Evolutionary conservation across 2,888 invertebrate species (phyloP), one percentile per base, ranked within the genome.

Genomic region (Girardia tigrina): DNA sequence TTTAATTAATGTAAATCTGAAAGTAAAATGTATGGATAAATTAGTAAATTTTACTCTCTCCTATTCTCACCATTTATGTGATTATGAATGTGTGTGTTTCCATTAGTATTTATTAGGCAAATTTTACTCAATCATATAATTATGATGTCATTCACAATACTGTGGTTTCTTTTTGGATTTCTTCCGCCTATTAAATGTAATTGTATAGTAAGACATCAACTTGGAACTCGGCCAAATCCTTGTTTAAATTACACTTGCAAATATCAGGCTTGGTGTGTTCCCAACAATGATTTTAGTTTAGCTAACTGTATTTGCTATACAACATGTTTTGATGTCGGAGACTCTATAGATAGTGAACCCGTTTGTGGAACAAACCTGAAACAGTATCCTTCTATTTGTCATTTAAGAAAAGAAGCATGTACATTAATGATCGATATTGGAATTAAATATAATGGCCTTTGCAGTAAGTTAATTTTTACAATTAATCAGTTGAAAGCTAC

Each of bases 271-370:
- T 86, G 88, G 73, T 91, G 91, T 82, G 87, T 87, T 76, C 80
- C 85, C 56, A 85, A 86, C 26, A 81, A 85, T 75, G 90, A 91
- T 84, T 91, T 90, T 42, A 87, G 87, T 76, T 87, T 88, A 74
- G 88, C 89, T 80, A 87, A 87, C 81, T 92, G 91, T 85, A 88
- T 90, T 82, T 91, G 91, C 82, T 89, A 90, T 70, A 87, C 88
- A 76, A 88, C 88, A 78, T 92, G 92, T 82, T 90, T 90, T 75
- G 89, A 88, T 83, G 90, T 90, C 85, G 91, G 91, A 2, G 91
- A 91, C 85, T 90, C 90, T 85, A 88, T 89, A 79, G 90, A 89
- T 77, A 90, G 90, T 36, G 86, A 88, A 75, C 89, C 90, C 0
- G 88, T 92, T 71, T 92, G 92, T 84, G 91, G 83, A 86, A 89